These are phyloP conservation scores for Chrysaora quinquecirrha DNA, from an alignment of 30 jellyfish, hydroid and myxozoan genomes.

Conservation along the genomic window DNA sequence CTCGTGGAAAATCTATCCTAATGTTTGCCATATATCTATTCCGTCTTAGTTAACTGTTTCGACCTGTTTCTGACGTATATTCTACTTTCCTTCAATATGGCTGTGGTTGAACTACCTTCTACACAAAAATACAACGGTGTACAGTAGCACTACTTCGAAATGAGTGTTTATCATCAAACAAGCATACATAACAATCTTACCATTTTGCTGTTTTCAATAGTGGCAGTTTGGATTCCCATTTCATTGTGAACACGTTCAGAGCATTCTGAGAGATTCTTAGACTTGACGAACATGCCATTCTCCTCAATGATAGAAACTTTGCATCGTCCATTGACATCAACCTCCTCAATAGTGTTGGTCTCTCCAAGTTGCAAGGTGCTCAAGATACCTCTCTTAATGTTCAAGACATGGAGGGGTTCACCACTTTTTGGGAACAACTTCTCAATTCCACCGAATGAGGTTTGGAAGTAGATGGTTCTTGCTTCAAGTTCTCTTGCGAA, in stretches of 20 bases:
- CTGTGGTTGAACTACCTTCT: too few relatives aligned
- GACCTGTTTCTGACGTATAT: too few relatives aligned
- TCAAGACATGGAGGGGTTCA: conserved; percentile 81
- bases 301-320: conserved; percentile 51
- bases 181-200: too few relatives aligned
- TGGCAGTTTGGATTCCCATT: conserved; percentile 86
- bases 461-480: conserved; percentile 68
- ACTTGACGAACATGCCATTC: conserved; percentile 71
- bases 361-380: conserved; percentile 92
- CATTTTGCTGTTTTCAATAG: conserved; percentile 60
- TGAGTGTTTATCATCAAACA: too few relatives aligned
- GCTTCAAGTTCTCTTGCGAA: conserved; percentile 87
- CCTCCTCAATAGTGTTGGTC: conserved; percentile 44
- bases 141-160: too few relatives aligned
- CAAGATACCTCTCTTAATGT: conserved; percentile 95
- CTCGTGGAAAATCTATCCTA: too few relatives aligned
- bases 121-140: too few relatives aligned
- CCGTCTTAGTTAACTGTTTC: too few relatives aligned
- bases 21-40: too few relatives aligned
- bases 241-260: conserved; percentile 85
- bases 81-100: too few relatives aligned
- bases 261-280: conserved; percentile 94
- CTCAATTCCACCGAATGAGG: conserved; percentile 68
- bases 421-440: conserved; percentile 58
- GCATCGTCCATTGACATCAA: conserved; percentile 98